Evolutionary conservation across 1,140 invertebrate species (phyloP).

Genomic region (Cataglyphis hispanica): DNA sequence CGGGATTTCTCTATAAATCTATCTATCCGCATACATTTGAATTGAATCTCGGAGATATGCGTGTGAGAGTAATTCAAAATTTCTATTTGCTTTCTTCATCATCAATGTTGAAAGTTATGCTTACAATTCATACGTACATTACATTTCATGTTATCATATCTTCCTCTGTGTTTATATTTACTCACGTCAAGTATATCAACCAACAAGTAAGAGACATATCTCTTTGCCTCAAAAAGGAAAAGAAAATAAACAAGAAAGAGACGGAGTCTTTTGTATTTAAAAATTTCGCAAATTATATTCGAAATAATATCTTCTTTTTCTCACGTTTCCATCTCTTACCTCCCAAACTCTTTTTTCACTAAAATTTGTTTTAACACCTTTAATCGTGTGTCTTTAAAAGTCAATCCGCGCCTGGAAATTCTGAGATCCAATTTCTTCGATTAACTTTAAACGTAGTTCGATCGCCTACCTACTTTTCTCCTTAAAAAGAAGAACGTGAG

Average conservation of each 20-base stretch:
- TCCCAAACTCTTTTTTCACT: not conserved
- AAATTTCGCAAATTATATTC: not conserved
- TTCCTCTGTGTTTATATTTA: not conserved
- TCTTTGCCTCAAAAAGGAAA: not conserved
- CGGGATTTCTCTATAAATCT: constrained; percentile 25
- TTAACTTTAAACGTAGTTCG: not conserved
- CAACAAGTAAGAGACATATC: not conserved
- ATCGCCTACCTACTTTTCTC: not conserved
- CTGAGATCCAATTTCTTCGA: not conserved
- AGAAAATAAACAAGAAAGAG: not conserved
- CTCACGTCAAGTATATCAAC: constrained; percentile 3
- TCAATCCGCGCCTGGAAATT: not conserved
- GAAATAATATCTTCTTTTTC: not conserved
- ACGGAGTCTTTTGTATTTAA: not conserved
- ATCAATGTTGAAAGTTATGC: constrained; percentile 28
- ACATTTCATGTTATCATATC: not conserved
- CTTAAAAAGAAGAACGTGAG: not conserved
- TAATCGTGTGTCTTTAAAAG: not conserved
- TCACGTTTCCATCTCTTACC: not conserved
- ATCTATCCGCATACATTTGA: not conserved
- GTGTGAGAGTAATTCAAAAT: constrained; percentile 36
- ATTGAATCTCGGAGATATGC: constrained; percentile 7
- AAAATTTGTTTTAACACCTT: not conserved
- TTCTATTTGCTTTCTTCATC: constrained; percentile 24
- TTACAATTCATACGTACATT: constrained; percentile 21